Evolutionary conservation across 92 coral and sea anemone genomes (phyloP).

Genomic region (Zoanthus solanderi): DNA sequence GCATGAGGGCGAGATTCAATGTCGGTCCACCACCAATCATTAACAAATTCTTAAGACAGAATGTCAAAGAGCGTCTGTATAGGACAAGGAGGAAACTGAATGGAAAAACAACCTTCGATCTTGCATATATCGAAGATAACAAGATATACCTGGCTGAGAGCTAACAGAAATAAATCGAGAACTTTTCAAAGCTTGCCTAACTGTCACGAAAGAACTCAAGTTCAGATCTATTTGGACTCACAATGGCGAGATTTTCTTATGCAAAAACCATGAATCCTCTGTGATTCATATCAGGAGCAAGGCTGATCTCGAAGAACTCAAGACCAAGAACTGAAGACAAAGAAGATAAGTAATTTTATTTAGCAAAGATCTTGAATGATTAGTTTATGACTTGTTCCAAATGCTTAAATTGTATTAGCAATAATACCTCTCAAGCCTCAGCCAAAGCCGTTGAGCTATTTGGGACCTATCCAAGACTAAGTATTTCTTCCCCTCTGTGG

Average conservation of each 20-base stretch:
- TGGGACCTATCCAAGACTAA: no score
- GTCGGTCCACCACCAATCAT: no score
- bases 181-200: no score
- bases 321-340: slow-evolving; percentile 6
- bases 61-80: no score
- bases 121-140: no score
- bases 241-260: background rate
- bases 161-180: no score
- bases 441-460: background rate
- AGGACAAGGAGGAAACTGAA: no score
- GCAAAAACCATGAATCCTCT: slow-evolving; percentile 12
- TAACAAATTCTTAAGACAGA: no score
- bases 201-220: background rate
- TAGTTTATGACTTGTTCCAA: slow-evolving; percentile 17
- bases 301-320: slow-evolving; percentile 9
- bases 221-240: background rate
- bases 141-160: no score
- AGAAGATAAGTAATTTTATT: slow-evolving; percentile 13
- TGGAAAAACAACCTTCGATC: no score
- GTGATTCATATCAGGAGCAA: slow-evolving; percentile 27
- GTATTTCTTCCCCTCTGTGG: no score
- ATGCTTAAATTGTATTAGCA: slow-evolving; percentile 10
- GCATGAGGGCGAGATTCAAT: no score
- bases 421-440: slow-evolving; percentile 15
- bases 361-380: slow-evolving; percentile 17